Percentiles rank a stretch among this genome's conserved stretches.
phyloP scores from a whole-genome alignment of 2,797 vertebrate species.

The Adelosebastes latens region DNA sequence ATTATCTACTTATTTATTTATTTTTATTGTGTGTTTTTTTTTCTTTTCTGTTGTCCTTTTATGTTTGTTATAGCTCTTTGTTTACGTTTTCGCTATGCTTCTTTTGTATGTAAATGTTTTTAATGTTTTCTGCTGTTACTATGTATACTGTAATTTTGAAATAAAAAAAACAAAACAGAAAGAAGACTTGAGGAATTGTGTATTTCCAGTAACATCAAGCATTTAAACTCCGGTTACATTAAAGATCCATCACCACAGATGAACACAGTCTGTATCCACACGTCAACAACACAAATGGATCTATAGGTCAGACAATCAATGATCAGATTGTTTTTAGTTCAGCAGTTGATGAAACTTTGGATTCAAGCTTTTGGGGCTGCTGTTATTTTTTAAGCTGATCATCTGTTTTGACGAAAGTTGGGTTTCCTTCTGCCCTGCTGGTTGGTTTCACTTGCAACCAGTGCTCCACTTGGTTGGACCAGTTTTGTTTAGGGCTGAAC shows the following conservation, averaged over 20 bases:
- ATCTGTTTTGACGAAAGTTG: background rate
- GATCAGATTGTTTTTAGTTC: background rate
- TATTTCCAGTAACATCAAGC: too few species aligned
- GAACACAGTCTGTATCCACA: background rate
- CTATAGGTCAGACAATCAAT: background rate
- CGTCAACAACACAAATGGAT: background rate
- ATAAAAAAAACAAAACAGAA: too few species aligned
- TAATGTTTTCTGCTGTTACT: too few species aligned
- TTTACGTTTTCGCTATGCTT: too few species aligned
- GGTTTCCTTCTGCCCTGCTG: fast-evolving
- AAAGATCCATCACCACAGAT: background rate
- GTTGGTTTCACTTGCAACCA: background rate
- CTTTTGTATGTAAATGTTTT: too few species aligned
- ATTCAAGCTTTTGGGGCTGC: background rate
- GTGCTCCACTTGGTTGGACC: background rate
- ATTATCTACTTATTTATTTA: too few species aligned
- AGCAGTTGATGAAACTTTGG: background rate
- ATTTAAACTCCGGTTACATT: background rate
- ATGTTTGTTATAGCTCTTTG: too few species aligned
- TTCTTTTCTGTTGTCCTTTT: too few species aligned
- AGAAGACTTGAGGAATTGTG: too few species aligned
- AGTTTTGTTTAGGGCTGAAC: background rate
- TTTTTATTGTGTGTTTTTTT: too few species aligned
- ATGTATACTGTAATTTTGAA: too few species aligned
- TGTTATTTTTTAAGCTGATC: background rate